Evolutionary conservation across 2,888 invertebrate species (phyloP), one percentile per base, ranked within the genome.

Genomic region (Cataglyphis livida): DNA sequence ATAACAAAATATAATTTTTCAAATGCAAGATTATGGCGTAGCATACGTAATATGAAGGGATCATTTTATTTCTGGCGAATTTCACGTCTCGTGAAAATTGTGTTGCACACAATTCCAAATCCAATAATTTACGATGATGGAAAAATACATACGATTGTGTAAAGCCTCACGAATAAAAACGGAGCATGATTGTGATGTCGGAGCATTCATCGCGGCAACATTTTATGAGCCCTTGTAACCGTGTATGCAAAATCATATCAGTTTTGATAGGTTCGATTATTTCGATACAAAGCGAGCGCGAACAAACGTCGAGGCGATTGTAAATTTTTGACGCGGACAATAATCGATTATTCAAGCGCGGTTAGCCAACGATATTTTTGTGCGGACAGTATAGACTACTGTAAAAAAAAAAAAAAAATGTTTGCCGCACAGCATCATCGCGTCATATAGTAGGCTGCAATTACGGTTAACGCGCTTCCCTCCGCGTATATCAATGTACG

Each of bases 111-210:
- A 66, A 66, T 25, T 25, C 28, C 28, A 4, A 57, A 9, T 15
- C 28, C 32, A 41, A 66, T 78, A 78, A 78, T 78, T 78, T 68
- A 59, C 41, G 21, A 4, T 3, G 28, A 10, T 57, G 7, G n/a
- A 25, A 54, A 76, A 66, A 57, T 54, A 66, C 15, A 21, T 15
- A 38, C 28, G 5, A 64, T 3, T 21, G 7, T 25, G n/a, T 35
- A 21, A 21, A 44, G 32, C 15, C 10, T 6, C 38, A 44, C 25
- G 51, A 3, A 44, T 9, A 68, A 76, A 78, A 78, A 78, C 25
- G 15, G 54, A 25, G 38, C 2, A n/a, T 38, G 66, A 41, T 41
- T 4, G 32, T 15, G 7, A 28, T 38, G 10, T 76, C 28, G 28
- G 3, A 6, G 54, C 9, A 28, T 74, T 5, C n/a, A 32, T 64